Conservation (phyloP, 2,797 vertebrate genomes). For the Falco novaeseelandiae region DNA sequence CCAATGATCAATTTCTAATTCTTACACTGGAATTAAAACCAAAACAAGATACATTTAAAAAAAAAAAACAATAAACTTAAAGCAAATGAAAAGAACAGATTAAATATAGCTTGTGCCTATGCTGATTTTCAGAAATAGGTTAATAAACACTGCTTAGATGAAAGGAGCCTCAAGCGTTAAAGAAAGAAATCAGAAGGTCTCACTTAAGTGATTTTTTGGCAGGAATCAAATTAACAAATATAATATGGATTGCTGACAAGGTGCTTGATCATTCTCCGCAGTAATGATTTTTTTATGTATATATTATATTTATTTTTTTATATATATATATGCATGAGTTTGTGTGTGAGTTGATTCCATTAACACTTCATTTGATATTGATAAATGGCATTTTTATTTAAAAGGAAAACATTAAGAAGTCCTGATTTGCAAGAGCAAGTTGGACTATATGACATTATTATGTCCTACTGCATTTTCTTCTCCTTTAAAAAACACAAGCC, state of each 20-base stretch:
- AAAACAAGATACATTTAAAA: background rate
- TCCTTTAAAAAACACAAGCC: slow-evolving; percentile 44
- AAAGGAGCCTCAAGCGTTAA: slow-evolving; percentile 66
- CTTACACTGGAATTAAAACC: background rate
- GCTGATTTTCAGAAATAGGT: slow-evolving; percentile 66
- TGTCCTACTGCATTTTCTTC: slow-evolving; percentile 60
- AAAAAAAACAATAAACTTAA: background rate
- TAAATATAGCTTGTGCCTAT: slow-evolving; percentile 51
- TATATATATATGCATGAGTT: slow-evolving; percentile 32
- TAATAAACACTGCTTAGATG: slow-evolving; percentile 67
- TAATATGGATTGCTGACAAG: slow-evolving; percentile 76
- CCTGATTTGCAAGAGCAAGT: slow-evolving; percentile 73
- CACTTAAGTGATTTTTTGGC: slow-evolving; percentile 82
- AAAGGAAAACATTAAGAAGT: slow-evolving; percentile 74
- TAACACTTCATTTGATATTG: slow-evolving; percentile 74
- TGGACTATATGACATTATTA: slow-evolving; percentile 70
- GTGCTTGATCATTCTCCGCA: slow-evolving; percentile 74
- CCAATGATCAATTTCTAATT: background rate
- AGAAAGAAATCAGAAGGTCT: slow-evolving; percentile 74
- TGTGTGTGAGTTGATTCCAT: slow-evolving; percentile 65
- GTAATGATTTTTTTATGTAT: slow-evolving; percentile 43
- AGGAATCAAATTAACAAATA: slow-evolving; percentile 79
- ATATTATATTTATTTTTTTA: slow-evolving; percentile 22
- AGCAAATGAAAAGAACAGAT: slow-evolving; percentile 44
- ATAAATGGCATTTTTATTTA: slow-evolving; percentile 74